A percentile compares a stretch with the other conserved stretches of the same genome.
These are phyloP conservation scores for Tetramorium alpestre DNA, from an alignment of 1,140 invertebrate genomes.

Conservation along the genomic window DNA sequence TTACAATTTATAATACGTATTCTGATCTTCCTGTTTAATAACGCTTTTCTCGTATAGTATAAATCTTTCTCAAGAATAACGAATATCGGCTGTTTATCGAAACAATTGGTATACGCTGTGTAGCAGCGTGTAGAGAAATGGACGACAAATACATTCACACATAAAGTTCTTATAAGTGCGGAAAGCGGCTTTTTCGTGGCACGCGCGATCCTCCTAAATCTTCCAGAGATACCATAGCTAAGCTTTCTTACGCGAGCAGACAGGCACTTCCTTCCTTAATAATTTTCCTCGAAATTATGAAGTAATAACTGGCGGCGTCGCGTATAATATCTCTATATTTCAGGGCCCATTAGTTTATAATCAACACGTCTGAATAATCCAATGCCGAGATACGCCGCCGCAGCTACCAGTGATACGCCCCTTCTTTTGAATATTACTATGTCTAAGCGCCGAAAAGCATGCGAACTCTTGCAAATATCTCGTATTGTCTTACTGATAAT, in stretches of 20 bases:
- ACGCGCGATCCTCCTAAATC: slow-evolving; percentile 77
- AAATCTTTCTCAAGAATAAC: not conserved
- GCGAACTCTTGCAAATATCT: slow-evolving; percentile 73
- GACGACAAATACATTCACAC: slow-evolving; percentile 30
- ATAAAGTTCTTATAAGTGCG: slow-evolving; percentile 52
- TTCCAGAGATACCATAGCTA: slow-evolving; percentile 80
- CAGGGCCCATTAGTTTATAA: slow-evolving; percentile 85
- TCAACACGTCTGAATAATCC: slow-evolving; percentile 83
- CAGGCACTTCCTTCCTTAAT: slow-evolving; percentile 82
- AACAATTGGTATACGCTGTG: not conserved
- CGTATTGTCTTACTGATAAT: slow-evolving; percentile 70
- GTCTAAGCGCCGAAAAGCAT: slow-evolving; percentile 83
- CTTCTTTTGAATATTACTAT: slow-evolving; percentile 85
- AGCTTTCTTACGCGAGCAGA: slow-evolving; percentile 84
- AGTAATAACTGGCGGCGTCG: slow-evolving; percentile 79
- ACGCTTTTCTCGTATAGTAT: not conserved
- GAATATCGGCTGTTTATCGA: not conserved
- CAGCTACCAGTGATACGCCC: slow-evolving; percentile 78
- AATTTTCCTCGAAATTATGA: slow-evolving; percentile 83
- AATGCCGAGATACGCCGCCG: slow-evolving; percentile 77
- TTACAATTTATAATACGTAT: not conserved
- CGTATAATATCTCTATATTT: slow-evolving; percentile 86
- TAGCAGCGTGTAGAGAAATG: not conserved
- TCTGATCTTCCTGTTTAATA: not conserved
- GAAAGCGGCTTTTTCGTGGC: slow-evolving; percentile 72